Conservation (phyloP, 1,140 invertebrate genomes). For the Oscheius sp. region DNA sequence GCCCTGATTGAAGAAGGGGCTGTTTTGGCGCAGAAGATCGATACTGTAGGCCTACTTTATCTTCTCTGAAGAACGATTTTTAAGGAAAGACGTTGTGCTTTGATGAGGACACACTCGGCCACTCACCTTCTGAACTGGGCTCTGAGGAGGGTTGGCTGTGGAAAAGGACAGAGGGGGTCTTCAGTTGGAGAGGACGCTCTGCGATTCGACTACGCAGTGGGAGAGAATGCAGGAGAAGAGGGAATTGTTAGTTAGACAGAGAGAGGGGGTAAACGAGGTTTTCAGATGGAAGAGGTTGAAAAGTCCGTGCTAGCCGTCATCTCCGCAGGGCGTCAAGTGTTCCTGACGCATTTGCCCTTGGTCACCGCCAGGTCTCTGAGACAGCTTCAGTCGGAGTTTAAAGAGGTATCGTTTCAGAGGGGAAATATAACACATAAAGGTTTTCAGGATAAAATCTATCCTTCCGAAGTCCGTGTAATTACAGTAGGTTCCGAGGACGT, state of each 20-base stretch:
- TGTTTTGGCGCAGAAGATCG: slow-evolving; percentile 14
- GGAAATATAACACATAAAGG: neutral
- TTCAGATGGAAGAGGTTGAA: neutral
- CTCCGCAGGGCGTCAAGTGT: neutral
- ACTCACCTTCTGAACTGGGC: slow-evolving; percentile 30
- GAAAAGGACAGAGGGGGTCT: slow-evolving; percentile 17
- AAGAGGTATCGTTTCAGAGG: neutral
- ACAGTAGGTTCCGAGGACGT: neutral
- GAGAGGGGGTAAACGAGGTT: neutral
- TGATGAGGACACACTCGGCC: slow-evolving; percentile 25
- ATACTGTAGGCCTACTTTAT: too few species aligned
- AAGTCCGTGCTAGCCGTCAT: neutral
- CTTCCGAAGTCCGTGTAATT: neutral
- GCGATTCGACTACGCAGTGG: neutral
- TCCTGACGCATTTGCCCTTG: neutral
- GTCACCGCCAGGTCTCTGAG: slow-evolving; percentile 2
- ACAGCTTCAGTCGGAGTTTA: slow-evolving; percentile 19
- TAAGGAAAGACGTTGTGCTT: neutral
- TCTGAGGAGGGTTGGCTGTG: neutral
- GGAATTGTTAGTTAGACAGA: neutral
- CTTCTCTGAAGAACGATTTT: too few species aligned
- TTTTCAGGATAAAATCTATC: neutral
- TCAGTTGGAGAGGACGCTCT: neutral
- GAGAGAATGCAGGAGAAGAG: neutral
- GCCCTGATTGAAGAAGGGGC: too few species aligned